Evolutionary conservation across 2,888 invertebrate species (phyloP).

Genomic region (Polymixis flavicincta): DNA sequence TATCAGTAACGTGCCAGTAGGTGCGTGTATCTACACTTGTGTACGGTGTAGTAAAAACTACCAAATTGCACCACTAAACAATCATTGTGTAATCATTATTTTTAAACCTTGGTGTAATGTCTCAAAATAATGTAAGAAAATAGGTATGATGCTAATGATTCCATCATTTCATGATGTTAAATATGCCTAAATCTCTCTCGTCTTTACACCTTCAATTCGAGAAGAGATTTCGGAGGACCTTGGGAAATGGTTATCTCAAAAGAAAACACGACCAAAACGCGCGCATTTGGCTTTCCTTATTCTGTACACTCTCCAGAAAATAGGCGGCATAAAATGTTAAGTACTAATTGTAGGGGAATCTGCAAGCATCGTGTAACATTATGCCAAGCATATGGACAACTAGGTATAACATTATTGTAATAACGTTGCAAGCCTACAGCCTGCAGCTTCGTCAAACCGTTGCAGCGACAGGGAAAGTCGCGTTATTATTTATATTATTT

Average conservation of each 20-base stretch:
- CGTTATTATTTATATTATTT: conserved; percentile 7
- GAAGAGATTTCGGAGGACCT: neutral
- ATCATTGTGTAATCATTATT: neutral
- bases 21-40: neutral
- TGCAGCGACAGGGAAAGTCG: conserved; percentile 37
- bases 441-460: neutral
- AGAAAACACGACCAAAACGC: neutral
- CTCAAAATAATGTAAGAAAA: no score
- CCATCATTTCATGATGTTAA: neutral
- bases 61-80: neutral
- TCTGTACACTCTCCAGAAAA: neutral
- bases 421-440: conserved; percentile 32
- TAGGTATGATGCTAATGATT: no score
- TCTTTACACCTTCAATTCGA: neutral
- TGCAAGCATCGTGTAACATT: neutral
- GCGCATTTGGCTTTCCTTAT: no score
- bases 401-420: conserved; percentile 37
- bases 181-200: neutral
- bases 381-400: neutral
- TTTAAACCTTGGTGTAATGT: neutral
- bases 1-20: neutral
- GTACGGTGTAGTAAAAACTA: neutral
- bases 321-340: neutral
- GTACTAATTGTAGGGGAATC: neutral
- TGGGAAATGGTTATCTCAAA: neutral